Evolutionary conservation across 35 echinoderm and acorn worm species (phyloP), one percentile per base, ranked within the genome.

Genomic region (Chiridota heheva): DNA sequence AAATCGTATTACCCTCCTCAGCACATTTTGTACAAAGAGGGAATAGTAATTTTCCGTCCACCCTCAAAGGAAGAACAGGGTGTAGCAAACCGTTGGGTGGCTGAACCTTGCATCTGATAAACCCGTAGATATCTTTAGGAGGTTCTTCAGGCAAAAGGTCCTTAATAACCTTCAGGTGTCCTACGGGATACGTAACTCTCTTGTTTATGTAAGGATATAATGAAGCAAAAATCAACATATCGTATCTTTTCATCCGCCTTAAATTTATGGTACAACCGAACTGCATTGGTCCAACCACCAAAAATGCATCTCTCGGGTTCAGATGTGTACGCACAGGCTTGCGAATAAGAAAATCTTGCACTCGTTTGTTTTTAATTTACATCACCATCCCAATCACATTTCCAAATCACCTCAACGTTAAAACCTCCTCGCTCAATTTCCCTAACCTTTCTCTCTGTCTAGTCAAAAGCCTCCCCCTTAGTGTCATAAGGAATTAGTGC

Each of bases 161-260:
- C n/a, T n/a, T n/a, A n/a, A n/a, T n/a, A n/a, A n/a, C n/a, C n/a
- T n/a, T n/a, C n/a, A n/a, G n/a, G n/a, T n/a, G n/a, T n/a, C n/a
- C n/a, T n/a, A n/a, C n/a, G n/a, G n/a, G n/a, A n/a, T n/a, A n/a
- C n/a, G n/a, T n/a, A n/a, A n/a, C n/a, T n/a, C n/a, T n/a, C n/a
- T n/a, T n/a, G n/a, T n/a, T n/a, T n/a, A n/a, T n/a, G n/a, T n/a
- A n/a, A n/a, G n/a, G n/a, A n/a, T n/a, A n/a, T n/a, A n/a, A n/a
- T n/a, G n/a, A n/a, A 83, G n/a, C 67, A 77, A 58, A 90, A 76
- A 62, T 95, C 81, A 10, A 72, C 60, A 56, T 95, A 95, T 18
- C 42, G 45, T 15, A 95, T 85, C 22, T n/a, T 41, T 73, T 95
- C 86, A 3, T 31, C 73, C 0, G 44, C 77, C 31, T 71, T 31